Percentiles rank a stretch among this genome's conserved stretches.
These are phyloP conservation scores for Bradysia coprophila DNA, from an alignment of 1,140 invertebrate genomes.

Conservation along the genomic window DNA sequence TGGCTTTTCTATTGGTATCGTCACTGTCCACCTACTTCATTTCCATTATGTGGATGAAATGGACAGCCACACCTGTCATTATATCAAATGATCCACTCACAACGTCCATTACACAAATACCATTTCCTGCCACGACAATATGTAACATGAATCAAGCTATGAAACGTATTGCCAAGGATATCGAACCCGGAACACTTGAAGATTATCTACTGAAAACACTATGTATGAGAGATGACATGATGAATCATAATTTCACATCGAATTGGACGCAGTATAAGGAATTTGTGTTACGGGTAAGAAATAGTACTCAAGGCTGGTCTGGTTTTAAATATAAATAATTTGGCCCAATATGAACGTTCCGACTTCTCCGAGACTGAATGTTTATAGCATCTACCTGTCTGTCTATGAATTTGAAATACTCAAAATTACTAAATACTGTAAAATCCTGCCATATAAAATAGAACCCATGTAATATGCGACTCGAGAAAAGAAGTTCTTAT, in stretches of 20 bases:
- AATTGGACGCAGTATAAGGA: conserved; percentile 33
- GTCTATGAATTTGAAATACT: no score
- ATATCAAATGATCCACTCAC: conserved; percentile 46
- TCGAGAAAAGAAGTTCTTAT: no score
- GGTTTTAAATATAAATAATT: background rate
- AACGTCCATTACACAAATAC: conserved; percentile 38
- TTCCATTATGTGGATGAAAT: conserved; percentile 46
- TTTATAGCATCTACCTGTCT: no score
- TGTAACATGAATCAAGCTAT: conserved; percentile 61
- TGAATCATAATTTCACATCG: conserved; percentile 23
- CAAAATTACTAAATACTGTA: no score
- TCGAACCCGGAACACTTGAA: conserved; percentile 14
- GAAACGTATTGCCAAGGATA: background rate
- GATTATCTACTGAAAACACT: conserved; percentile 28
- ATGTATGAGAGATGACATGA: conserved; percentile 27
- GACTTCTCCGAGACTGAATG: no score
- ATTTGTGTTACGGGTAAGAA: conserved; percentile 41
- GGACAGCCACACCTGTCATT: conserved; percentile 48
- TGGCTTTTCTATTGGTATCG: conserved; percentile 42
- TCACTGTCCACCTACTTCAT: conserved; percentile 48
- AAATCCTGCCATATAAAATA: no score
- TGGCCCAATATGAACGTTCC: no score
- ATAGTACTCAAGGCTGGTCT: background rate
- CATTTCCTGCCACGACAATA: conserved; percentile 61
- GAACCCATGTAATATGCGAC: no score